phyloP scores from a whole-genome alignment of 2,113 vertebrate species.

The Oriolus oriolus region DNA sequence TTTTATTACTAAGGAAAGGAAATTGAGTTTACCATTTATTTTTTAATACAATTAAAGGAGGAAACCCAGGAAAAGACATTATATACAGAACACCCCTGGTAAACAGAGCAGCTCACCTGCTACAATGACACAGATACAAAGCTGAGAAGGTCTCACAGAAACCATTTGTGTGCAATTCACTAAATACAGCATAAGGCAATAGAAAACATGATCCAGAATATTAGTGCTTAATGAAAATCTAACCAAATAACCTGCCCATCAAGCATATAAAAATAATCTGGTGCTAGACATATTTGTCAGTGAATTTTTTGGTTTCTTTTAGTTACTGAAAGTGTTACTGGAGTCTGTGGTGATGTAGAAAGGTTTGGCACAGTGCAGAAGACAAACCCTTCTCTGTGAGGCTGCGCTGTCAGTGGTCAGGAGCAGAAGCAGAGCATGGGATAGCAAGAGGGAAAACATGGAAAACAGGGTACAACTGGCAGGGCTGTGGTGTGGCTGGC shows the following conservation, averaged over 20 bases:
- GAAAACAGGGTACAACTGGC: not conserved
- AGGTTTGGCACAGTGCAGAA: not conserved
- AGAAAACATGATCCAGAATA: not conserved
- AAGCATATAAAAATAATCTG: not conserved
- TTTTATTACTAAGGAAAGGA: not conserved
- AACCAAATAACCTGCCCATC: not conserved
- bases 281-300: not conserved
- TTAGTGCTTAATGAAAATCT: not conserved
- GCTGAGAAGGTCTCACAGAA: slow-evolving; percentile 47
- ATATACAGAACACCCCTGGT: not conserved
- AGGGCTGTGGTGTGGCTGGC: not conserved
- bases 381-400: not conserved
- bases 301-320: not conserved
- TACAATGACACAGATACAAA: not conserved
- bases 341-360: not conserved
- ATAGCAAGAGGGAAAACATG: not conserved
- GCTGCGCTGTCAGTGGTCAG: not conserved
- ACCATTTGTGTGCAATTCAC: slow-evolving; percentile 31
- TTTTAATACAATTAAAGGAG: slow-evolving; percentile 18
- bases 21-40: not conserved
- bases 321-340: not conserved
- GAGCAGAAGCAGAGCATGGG: not conserved
- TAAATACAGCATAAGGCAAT: not conserved
- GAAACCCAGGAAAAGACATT: not conserved
- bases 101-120: slow-evolving; percentile 27